Evolutionary conservation across 2,797 vertebrate species (phyloP).

Genomic region (Distichodus sexfasciatus): DNA sequence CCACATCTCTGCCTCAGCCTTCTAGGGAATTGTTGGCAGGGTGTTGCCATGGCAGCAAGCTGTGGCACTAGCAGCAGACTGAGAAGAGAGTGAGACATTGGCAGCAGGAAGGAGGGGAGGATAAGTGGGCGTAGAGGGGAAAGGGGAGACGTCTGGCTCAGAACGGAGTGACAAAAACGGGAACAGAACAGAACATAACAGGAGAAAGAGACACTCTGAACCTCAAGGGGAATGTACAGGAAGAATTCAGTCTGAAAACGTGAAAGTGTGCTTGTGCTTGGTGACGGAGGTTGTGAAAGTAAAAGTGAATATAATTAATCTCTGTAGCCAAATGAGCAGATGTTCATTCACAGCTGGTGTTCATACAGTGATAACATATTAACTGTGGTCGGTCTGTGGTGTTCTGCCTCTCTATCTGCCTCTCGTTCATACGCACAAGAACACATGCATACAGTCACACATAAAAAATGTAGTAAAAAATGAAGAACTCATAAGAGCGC

Average conservation of each 20-base stretch:
- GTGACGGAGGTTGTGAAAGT: conserved; percentile 22
- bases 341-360: not conserved
- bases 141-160: conserved; percentile 36
- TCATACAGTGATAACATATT: not conserved
- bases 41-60: conserved; percentile 52
- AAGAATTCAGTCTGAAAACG: too few species aligned
- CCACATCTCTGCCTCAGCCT: conserved; percentile 18
- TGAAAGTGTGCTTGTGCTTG: not conserved
- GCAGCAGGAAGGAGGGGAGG: conserved; percentile 23
- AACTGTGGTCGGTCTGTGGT: not conserved
- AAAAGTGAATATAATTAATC: conserved; percentile 28
- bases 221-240: not conserved
- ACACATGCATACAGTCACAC: too few species aligned
- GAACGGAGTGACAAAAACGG: conserved; percentile 24
- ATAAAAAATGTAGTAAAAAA: too few species aligned
- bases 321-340: not conserved
- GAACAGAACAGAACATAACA: conserved; percentile 36
- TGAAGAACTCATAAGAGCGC: too few species aligned
- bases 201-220: conserved; percentile 25
- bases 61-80: conserved; percentile 26
- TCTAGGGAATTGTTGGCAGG: conserved; percentile 30
- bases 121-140: not conserved
- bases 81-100: conserved; percentile 36
- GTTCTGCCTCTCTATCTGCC: not conserved
- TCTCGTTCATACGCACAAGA: too few species aligned